Evolutionary conservation across 1,140 invertebrate genomes (phyloP).

Genomic region (Drosophila bocki): DNA sequence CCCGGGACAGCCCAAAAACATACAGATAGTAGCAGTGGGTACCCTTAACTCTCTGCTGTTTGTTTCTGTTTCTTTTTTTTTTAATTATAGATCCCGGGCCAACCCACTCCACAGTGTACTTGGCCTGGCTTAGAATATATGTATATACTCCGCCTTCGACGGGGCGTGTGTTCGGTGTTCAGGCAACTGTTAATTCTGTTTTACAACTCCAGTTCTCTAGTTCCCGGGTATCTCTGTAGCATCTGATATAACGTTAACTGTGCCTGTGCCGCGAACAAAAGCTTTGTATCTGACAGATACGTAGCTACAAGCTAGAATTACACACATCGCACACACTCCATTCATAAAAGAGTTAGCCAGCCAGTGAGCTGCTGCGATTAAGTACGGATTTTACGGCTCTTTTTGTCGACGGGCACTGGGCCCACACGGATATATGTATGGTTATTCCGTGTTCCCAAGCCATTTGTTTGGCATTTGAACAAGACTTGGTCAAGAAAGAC

Average conservation of each 20-base stretch:
- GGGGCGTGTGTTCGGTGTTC: constrained; percentile 69
- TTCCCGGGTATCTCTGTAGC: constrained; percentile 53
- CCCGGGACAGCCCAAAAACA: constrained; percentile 18
- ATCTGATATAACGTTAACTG: constrained; percentile 74
- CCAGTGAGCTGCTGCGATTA: constrained; percentile 39
- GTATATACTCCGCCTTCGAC: constrained; percentile 18
- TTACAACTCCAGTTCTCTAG: constrained; percentile 58
- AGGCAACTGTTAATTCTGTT: constrained; percentile 82
- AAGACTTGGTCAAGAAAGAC: constrained; percentile 44
- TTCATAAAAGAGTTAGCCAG: constrained; percentile 53
- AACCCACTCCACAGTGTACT: constrained; percentile 18
- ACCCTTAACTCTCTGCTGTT: constrained; percentile 50
- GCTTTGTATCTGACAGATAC: constrained; percentile 22
- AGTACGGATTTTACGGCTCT: constrained; percentile 35
- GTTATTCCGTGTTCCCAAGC: constrained; percentile 30
- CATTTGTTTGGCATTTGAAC: constrained; percentile 45
- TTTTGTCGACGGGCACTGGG: constrained; percentile 7
- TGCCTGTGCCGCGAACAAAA: constrained; percentile 55
- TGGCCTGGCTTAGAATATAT: constrained; percentile 5
- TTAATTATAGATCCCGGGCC: constrained; percentile 74
- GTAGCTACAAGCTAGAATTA: constrained; percentile 31
- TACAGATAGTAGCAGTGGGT: constrained; percentile 25
- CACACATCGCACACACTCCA: constrained; percentile 54
- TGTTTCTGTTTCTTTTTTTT: constrained; percentile 48
- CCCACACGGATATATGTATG: constrained; percentile 7